Evolutionary conservation across 2,888 invertebrate species (phyloP).

Genomic region (Lochmaea capreae): DNA sequence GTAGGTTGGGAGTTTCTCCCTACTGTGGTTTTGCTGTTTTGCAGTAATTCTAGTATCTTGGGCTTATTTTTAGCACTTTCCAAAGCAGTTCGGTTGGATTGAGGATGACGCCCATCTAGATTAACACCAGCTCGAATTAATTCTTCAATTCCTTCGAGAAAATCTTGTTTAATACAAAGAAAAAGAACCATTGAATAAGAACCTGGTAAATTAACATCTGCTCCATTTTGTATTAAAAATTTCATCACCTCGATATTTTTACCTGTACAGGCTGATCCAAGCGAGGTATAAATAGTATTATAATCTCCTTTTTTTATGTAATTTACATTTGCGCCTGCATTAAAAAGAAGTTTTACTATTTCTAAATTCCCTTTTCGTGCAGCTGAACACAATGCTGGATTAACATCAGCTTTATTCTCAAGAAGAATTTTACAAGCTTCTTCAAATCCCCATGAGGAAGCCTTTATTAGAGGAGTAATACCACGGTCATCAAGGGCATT

Average conservation of each 20-base stretch:
- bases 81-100: not conserved
- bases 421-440: slow-evolving; percentile 29
- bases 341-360: slow-evolving; percentile 9
- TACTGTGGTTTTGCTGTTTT: too few relatives aligned
- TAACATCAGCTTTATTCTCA: slow-evolving; percentile 16
- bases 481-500: slow-evolving; percentile 25
- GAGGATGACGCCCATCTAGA: not conserved
- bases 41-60: too few relatives aligned
- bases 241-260: slow-evolving; percentile 9
- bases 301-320: not conserved
- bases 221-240: slow-evolving; percentile 23
- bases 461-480: slow-evolving; percentile 28
- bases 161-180: slow-evolving; percentile 23
- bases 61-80: not conserved
- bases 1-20: too few relatives aligned
- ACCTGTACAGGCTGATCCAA: slow-evolving; percentile 11
- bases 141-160: slow-evolving; percentile 12
- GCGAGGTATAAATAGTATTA: not conserved
- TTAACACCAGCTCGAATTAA: slow-evolving; percentile 25
- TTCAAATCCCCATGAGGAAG: slow-evolving; percentile 30
- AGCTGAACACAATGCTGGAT: slow-evolving; percentile 6
- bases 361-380: not conserved
- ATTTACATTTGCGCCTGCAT: slow-evolving; percentile 20
- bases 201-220: slow-evolving; percentile 31
- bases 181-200: slow-evolving; percentile 22